Evolutionary conservation across 1,140 invertebrate species (phyloP), one percentile per base, ranked within the genome.

Genomic region (Lepidurus arcticus): DNA sequence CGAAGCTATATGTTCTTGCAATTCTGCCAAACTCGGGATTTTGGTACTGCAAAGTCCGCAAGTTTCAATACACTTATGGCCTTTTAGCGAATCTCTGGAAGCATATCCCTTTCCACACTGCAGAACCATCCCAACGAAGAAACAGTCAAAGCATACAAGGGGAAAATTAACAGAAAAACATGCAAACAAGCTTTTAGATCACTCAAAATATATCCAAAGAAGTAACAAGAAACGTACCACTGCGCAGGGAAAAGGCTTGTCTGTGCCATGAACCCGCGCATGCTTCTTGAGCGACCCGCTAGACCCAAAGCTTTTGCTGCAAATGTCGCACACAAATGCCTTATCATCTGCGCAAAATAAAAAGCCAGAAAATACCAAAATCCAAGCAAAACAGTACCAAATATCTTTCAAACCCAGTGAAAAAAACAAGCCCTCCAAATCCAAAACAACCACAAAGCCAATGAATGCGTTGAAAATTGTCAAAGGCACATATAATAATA

Each of bases 271-370:
- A 65, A 65, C 53, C 5, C 53, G 53, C 13, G 13, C 53, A 21
- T 65, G 53, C 53, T 65, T 65, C 21, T 65, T 65, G 16, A 65
- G 21, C 53, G 53, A 65, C 53, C 53, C 53, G 1, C 53, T 16
- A 65, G 53, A 65, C 53, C 53, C 53, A 65, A 65, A 65, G 53
- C 53, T 65, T 21, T 65, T 65, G 21, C 53, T 65, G 53, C 53
- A 65, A 11, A 65, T 7, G 16, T 65, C 53, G 13, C 53, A 65
- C 4, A 65, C 53, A 65, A 65, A 65, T 9, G 53, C 7, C 53
- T 65, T 65, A 7, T 21, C 53, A 21, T 65, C 53, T 65, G 21
- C 53, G 21, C 8, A 10, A 65, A 65, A 65, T 5, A 16, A 11
- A 47, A 11, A 16, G 16, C 6, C 8, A 9, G 21, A 65, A 65